Evolutionary conservation across 2,797 vertebrate genomes (phyloP).

Genomic region (Rhabdomys pumilio): DNA sequence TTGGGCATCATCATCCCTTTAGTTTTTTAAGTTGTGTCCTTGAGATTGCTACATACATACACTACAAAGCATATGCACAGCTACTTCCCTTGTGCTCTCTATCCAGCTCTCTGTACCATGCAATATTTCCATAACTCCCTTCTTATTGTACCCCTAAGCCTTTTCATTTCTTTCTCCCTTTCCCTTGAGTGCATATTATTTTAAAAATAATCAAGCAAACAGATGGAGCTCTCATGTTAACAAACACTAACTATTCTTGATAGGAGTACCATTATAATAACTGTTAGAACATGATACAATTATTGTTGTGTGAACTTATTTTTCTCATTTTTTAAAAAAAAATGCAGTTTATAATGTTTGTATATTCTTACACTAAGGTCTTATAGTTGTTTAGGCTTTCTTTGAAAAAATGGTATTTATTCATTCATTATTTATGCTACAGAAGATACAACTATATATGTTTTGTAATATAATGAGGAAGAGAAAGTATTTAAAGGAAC

Average conservation of each 20-base stretch:
- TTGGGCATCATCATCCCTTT: not conserved
- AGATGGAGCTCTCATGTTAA: not conserved
- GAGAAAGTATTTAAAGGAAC: not conserved
- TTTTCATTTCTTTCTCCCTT: not conserved
- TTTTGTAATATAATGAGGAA: slow-evolving; percentile 5
- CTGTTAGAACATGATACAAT: slow-evolving; percentile 4
- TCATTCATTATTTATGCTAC: not conserved
- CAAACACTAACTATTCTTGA: slow-evolving; percentile 17
- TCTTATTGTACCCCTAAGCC: not conserved
- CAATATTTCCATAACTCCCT: not conserved
- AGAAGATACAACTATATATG: not conserved
- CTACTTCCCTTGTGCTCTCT: not conserved
- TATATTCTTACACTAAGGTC: not conserved
- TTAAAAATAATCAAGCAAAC: not conserved
- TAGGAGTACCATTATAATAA: slow-evolving; percentile 6
- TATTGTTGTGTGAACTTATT: slow-evolving; percentile 8
- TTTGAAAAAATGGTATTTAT: slow-evolving; percentile 16
- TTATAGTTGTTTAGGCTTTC: not conserved
- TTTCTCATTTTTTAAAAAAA: not conserved
- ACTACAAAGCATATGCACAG: no score
- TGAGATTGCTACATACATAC: not conserved
- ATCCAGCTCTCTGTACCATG: not conserved
- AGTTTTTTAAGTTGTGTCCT: not conserved
- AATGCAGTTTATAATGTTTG: not conserved
- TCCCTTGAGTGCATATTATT: not conserved